Evolutionary conservation across 92 coral and sea anemone genomes (phyloP), one percentile per base, ranked within the genome.

Genomic region (Heteractis magnifica): DNA sequence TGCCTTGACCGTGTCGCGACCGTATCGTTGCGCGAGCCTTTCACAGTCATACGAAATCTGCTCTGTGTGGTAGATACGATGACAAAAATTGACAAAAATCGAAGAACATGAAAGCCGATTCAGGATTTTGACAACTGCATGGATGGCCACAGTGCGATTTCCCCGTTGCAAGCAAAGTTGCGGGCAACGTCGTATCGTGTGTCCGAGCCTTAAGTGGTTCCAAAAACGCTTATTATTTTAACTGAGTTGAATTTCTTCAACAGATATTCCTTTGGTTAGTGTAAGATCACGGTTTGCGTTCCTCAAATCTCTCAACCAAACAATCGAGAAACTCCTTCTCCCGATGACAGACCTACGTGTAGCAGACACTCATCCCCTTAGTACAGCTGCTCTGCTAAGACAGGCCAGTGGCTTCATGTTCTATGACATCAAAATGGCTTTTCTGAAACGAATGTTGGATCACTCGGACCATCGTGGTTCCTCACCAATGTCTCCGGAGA

Each of bases 231-330:
- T 3, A 53, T 53, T 53, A 53, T 4, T 53, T 53, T 53, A 53
- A 68, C 49, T 23, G 0, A 23, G 4, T 56, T 12, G 59, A 13
- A 52, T 2, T 49, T 41, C 56, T 14, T 52, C 18, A 71, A 13
- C 86, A 96, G 99, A 87, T 52, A 79, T 88, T 72, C 78, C 96
- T 6, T 75, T 94, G 26, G 89, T 91, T 13, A 94, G 98, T 83
- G 80, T 96, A 52, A 86, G 99, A 53, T 92, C 98, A 14, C 87
- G 99, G 51, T 96, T 96, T 73, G 94, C 94, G n/a, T 93, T 96
- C 55, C 98, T 94, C 80, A 96, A 94, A 87, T 80, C 93, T 19
- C 77, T 94, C 78, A 96, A 96, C 60, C 91, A 91, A 78, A 89
- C 91, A 75, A 88, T 96, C 6, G 98, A 94, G 87, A 93, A 93